Evolutionary conservation across 2,888 invertebrate species (phyloP).

Genomic region (Drosophila buzzatii): DNA sequence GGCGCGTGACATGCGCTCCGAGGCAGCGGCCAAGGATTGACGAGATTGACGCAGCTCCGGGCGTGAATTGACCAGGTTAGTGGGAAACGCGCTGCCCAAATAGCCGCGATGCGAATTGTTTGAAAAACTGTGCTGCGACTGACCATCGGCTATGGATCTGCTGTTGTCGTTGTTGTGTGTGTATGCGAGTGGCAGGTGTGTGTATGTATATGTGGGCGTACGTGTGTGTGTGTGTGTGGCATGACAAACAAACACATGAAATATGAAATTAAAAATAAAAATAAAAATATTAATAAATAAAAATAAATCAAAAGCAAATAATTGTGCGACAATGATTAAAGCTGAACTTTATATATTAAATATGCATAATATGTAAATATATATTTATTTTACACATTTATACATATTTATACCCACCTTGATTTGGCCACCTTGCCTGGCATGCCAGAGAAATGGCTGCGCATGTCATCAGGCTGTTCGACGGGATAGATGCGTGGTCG

Average conservation of each 20-base stretch:
- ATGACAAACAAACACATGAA: slow-evolving; percentile 48
- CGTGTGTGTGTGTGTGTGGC: slow-evolving; percentile 20
- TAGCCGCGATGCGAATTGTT: slow-evolving; percentile 92
- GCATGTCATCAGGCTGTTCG: slow-evolving; percentile 91
- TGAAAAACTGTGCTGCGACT: slow-evolving; percentile 95
- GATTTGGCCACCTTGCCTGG: slow-evolving; percentile 86
- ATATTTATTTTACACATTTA: not conserved
- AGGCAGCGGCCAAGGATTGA: slow-evolving; percentile 93
- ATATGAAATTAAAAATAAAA: slow-evolving; percentile 51
- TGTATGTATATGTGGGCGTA: not conserved
- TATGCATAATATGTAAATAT: not conserved
- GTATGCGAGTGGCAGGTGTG: not conserved
- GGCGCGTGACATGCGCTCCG: slow-evolving; percentile 92
- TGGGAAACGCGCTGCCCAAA: slow-evolving; percentile 89
- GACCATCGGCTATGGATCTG: slow-evolving; percentile 94
- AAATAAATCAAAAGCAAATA: slow-evolving; percentile 21
- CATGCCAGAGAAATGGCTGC: slow-evolving; percentile 91
- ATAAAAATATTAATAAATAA: slow-evolving; percentile 40
- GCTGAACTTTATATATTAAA: not conserved
- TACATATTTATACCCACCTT: slow-evolving; percentile 79
- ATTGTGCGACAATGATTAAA: slow-evolving; percentile 14
- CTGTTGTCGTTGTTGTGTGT: slow-evolving; percentile 12
- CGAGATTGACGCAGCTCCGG: slow-evolving; percentile 94
- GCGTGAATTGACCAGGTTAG: slow-evolving; percentile 91
- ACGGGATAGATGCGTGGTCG: slow-evolving; percentile 93